Conservation (phyloP, 1,140 invertebrate species). For the Capitella teleta region DNA sequence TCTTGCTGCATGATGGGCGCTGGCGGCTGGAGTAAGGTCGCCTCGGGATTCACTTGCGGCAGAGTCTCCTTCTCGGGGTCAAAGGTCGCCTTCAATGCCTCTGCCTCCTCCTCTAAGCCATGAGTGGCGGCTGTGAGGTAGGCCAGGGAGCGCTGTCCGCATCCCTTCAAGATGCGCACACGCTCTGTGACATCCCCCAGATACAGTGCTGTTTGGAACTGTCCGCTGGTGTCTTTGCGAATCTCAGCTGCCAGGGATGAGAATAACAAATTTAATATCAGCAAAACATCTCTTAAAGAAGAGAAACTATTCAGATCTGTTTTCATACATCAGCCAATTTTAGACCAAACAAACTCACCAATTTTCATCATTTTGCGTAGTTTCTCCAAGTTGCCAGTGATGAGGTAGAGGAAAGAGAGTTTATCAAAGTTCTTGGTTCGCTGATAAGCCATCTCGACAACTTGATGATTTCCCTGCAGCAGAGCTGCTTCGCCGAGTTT, state of each 20-base stretch:
- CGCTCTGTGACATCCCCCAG: conserved; percentile 85
- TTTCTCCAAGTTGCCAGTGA: conserved; percentile 97
- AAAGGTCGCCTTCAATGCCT: conserved; percentile 54
- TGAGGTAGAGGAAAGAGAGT: conserved; percentile 92
- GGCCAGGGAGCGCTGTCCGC: conserved; percentile 58
- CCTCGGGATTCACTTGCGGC: conserved; percentile 64
- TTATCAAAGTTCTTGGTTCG: conserved; percentile 99
- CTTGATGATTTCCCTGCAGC: conserved; percentile 86
- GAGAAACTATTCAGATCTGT: background rate
- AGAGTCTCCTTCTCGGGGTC: conserved; percentile 54
- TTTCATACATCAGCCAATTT: background rate
- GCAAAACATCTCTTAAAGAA: too few species aligned
- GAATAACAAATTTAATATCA: background rate
- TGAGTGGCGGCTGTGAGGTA: conserved; percentile 94
- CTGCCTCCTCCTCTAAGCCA: conserved; percentile 68
- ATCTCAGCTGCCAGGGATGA: conserved; percentile 33
- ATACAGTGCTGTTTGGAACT: conserved; percentile 87
- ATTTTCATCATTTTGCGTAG: conserved; percentile 99
- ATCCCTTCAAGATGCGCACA: conserved; percentile 69
- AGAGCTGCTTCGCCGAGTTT: conserved; percentile 88
- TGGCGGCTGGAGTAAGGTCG: conserved; percentile 71
- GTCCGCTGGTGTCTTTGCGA: conserved; percentile 71
- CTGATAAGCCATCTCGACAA: conserved; percentile 98
- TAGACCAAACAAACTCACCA: conserved; percentile 18
- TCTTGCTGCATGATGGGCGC: conserved; percentile 69